These are phyloP conservation scores for Cairina moschata DNA, from an alignment of 2,113 vertebrate genomes.

Conservation along the genomic window DNA sequence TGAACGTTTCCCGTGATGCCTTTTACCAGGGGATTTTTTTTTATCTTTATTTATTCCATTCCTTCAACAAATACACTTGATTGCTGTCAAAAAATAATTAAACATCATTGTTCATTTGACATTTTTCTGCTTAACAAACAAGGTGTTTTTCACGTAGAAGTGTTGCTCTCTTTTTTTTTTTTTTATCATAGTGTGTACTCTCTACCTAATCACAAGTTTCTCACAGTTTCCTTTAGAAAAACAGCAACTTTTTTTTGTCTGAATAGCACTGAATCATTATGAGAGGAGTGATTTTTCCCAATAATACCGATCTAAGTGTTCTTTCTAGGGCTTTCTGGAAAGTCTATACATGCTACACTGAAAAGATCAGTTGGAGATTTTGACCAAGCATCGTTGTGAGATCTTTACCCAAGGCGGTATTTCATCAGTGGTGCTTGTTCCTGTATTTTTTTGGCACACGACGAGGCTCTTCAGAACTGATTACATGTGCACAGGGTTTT, in stretches of 20 bases:
- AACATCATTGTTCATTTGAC: background rate
- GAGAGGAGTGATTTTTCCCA: background rate
- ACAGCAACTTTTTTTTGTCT: background rate
- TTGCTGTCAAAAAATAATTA: background rate
- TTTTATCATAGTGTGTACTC: background rate
- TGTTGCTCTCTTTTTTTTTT: background rate
- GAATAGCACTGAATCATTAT: background rate
- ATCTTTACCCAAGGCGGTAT: background rate
- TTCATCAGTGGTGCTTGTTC: background rate
- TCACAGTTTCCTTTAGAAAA: background rate
- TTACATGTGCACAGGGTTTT: background rate
- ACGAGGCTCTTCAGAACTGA: background rate
- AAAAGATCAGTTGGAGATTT: background rate
- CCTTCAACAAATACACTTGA: background rate
- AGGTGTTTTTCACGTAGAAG: background rate
- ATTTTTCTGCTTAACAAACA: background rate
- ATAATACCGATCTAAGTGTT: fast-evolving
- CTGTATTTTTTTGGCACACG: background rate
- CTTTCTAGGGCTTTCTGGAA: background rate
- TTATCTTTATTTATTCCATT: background rate
- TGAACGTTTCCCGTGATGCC: background rate
- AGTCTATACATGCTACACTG: background rate
- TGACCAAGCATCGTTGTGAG: background rate
- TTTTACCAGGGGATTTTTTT: background rate
- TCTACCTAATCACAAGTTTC: background rate